Conservation (phyloP, 2,113 vertebrate genomes). For the Chauna torquata region DNA sequence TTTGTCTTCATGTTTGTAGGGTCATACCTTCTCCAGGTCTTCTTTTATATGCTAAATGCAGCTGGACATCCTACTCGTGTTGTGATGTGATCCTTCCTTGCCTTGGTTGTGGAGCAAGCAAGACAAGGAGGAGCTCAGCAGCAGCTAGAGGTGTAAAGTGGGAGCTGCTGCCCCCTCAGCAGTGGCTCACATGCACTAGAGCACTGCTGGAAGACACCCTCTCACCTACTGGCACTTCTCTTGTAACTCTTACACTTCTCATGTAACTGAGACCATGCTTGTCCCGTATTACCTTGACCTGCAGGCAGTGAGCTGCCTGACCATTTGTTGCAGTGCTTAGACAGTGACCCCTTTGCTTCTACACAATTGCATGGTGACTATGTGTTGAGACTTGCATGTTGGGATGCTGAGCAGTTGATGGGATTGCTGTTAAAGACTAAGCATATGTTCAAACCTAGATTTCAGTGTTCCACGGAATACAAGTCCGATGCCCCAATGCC, state of each 20-base stretch:
- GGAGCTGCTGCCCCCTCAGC: neutral
- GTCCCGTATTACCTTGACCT: accelerated
- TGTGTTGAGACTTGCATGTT: neutral
- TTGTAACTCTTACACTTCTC: neutral
- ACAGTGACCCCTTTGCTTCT: neutral
- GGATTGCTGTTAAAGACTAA: neutral
- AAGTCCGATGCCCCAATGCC: neutral
- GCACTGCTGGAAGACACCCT: neutral
- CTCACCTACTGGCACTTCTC: neutral
- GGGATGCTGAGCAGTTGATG: neutral
- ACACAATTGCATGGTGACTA: accelerated
- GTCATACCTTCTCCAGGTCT: accelerated
- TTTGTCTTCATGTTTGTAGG: neutral
- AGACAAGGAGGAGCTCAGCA: neutral
- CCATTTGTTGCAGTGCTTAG: neutral
- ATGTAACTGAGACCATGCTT: accelerated
- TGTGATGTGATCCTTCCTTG: accelerated
- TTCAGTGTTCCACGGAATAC: neutral
- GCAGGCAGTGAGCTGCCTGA: neutral
- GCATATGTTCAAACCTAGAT: neutral
- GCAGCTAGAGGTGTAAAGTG: neutral
- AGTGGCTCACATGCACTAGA: neutral
- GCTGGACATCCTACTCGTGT: neutral
- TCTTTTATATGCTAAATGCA: neutral
- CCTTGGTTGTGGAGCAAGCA: neutral